A percentile compares a stretch with the other conserved stretches of the same genome.
Evolutionary conservation across 2,113 vertebrate species (phyloP).

Genomic region (Pedionomus torquatus): DNA sequence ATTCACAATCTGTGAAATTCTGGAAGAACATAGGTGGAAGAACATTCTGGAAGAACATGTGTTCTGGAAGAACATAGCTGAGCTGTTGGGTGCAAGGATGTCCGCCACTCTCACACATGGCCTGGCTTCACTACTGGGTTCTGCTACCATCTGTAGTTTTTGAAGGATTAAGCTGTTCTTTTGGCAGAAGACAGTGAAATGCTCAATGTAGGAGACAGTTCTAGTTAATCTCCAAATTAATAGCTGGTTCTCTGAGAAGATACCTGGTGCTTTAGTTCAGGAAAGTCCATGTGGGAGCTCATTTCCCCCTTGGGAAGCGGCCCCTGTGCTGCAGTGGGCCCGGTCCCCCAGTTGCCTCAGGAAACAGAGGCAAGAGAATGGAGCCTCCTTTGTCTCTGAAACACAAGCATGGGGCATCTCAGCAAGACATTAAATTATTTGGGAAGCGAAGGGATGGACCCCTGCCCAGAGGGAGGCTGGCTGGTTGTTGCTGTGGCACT

Average conservation of each 20-base stretch:
- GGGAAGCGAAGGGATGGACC: background rate
- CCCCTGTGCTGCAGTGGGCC: too few relatives aligned
- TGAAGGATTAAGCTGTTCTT: background rate
- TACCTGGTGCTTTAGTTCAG: background rate
- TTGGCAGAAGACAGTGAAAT: background rate
- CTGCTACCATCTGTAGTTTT: background rate
- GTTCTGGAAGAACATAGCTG: too few relatives aligned
- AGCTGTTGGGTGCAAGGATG: background rate
- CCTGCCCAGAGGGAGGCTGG: background rate
- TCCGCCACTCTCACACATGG: background rate
- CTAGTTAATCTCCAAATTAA: background rate
- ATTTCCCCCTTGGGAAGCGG: too few relatives aligned
- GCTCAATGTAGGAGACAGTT: background rate
- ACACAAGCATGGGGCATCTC: too few relatives aligned
- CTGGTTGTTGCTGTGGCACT: fast-evolving
- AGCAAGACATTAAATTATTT: background rate
- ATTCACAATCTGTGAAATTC: background rate
- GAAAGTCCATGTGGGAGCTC: background rate
- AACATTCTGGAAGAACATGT: too few relatives aligned
- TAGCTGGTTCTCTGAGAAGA: background rate
- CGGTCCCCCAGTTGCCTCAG: background rate
- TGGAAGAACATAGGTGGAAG: too few relatives aligned
- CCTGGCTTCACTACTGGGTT: background rate
- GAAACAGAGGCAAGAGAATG: background rate
- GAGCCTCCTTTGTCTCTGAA: background rate